Base-by-base conservation (phyloP, 2,888 invertebrate genomes). In the Epinotia brunnichana region DNA sequence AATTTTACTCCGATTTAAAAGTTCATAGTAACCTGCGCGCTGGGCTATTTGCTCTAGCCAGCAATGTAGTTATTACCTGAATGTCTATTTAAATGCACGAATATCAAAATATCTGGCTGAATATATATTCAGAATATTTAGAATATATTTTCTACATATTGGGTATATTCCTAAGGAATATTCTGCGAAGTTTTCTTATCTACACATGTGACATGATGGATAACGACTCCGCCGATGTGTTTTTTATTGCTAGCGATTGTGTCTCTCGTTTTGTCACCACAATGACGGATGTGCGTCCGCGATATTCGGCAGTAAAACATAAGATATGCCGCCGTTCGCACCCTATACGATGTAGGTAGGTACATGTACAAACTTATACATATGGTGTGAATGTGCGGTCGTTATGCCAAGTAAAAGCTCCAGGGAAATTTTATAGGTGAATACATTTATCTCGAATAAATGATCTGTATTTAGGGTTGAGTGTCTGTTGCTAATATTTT, bases 231-330 rank as follows among this genome's bases (percentile, higher is more conserved):
- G 15, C 19, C 69, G 68, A 73, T 73, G 63, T 44, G 73, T 63
- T 73, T 73, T 69, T 73, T 73, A 73, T 69, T 59, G 69, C 73
- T 73, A 69, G 69, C 63, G 73, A 69, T 73, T 53, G 53, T 73
- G 69, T 73, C 69, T 69, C 63, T 51, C 68, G 62, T 73, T 63
- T 73, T 69, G 68, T 69, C 73, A 53, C 62, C 57, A 13, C 41
- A 13, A 63, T 68, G 73, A 73, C 53, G 35, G 73, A 73, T 69
- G 73, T 73, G 63, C 54, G 51, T 19, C 54, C 7, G 35, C 68
- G 73, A 68, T 17, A 29, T 61, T 73, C 62, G 53, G 62, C 69
- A 62, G 63, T 73, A 73, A 73, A 73, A 73, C 73, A 73, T 29
- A 69, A 73, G 73, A 73, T 69, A 69, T 53, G 69, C 51, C 73